Base-by-base conservation (phyloP, 23 tunicate species). In the Diplosoma virens region DNA sequence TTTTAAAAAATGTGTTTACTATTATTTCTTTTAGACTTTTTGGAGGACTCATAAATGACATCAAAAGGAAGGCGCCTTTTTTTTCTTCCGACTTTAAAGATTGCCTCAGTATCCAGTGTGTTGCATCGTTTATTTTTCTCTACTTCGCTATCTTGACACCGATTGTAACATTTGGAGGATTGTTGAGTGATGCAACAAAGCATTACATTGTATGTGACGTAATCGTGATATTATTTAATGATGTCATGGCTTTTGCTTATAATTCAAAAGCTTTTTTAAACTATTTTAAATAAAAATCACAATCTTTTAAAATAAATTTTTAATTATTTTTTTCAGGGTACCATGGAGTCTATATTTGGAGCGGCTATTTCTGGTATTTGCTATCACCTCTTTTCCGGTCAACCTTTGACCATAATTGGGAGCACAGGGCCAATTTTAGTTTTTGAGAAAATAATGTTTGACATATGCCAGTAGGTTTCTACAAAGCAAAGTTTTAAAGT, bases 351-450 rank as follows among this genome's bases (percentile, higher is more conserved):
- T 1, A 84, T 94, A 66, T 83, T 94, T 53, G 99, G 99, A 32
- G 99, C 80, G 1, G 92, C 93, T 0, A 88, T 94, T 3, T 91
- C 99, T 0, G 99, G 99, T 3, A 68, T 71, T 3, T 55, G 66
- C 0, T 94, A 67, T 58, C 99, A 94, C 37, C 21, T 94, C 41
- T 88, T 87, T 45, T 73, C 95, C 0, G 99, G 99, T 9, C 99
- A 94, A 61, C 99, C 99, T 27, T 81, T 94, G 60, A 94, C 99
- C 23, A 94, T 94, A 25, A 94, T 94, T 20, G 99, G 99, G 25
- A 87, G 95, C 65, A 94, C 99, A 0, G 99, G 99, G 28, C 99
- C 99, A 5, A 94, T 94, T 1, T 69, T 94, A 1, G 99, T 94
- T 28, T 94, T 94, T 74, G 99, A 94, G 46, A 88, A 79, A 66